These are phyloP conservation scores for Aspidiotus rigidus DNA, from an alignment of 2,888 invertebrate species.

Conservation along the genomic window DNA sequence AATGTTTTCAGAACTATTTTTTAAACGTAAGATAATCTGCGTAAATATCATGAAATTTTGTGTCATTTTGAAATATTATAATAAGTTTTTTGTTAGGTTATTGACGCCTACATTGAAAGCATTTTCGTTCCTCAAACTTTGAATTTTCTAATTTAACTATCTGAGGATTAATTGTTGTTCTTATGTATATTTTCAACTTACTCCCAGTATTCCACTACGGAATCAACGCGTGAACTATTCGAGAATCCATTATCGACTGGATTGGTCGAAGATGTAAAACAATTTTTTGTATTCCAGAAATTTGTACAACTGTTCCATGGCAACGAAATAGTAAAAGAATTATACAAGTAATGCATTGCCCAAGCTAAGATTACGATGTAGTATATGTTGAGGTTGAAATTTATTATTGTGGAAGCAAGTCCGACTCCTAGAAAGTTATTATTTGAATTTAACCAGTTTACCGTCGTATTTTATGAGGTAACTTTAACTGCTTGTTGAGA, in stretches of 20 bases:
- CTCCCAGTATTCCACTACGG: constrained; percentile 50
- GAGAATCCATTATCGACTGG: constrained; percentile 8
- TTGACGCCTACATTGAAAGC: no score
- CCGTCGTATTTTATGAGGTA: no score
- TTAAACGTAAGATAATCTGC: no score
- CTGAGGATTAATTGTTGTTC: no score
- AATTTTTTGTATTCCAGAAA: constrained; percentile 46
- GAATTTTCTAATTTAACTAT: no score
- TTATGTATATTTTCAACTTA: constrained; percentile 37
- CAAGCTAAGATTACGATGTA: constrained; percentile 97
- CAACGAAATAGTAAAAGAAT: constrained; percentile 38
- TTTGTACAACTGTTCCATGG: constrained; percentile 49
- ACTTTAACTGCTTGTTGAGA: no score
- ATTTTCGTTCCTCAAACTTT: no score
- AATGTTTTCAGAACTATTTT: no score
- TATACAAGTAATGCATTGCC: constrained; percentile 53
- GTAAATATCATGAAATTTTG: no score
- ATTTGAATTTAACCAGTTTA: no score
- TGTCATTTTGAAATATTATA: no score
- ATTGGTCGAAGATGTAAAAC: constrained; percentile 37
- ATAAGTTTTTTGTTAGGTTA: no score
- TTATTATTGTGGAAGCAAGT: constrained; percentile 96
- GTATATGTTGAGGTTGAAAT: constrained; percentile 98
- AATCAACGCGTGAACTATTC: constrained; percentile 41
- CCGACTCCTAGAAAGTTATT: constrained; percentile 67